These are phyloP conservation scores for Tillus elongatus DNA, from an alignment of 2,888 invertebrate species.

Conservation along the genomic window DNA sequence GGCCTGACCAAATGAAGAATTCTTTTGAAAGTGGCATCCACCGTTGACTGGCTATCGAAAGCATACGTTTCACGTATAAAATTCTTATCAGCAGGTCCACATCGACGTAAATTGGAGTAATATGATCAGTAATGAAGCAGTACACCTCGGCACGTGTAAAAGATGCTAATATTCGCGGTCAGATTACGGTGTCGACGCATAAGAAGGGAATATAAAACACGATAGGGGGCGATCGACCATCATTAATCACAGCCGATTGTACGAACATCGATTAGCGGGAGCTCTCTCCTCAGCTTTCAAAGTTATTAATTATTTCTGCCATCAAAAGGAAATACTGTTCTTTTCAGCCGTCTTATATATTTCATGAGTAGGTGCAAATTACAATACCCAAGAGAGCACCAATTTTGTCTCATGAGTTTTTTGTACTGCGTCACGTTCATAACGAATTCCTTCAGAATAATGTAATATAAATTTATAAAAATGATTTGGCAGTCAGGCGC, in stretches of 20 bases:
- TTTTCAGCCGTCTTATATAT: conserved; percentile 27
- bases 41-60: too few species aligned
- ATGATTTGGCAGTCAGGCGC: conserved; percentile 15
- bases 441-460: conserved; percentile 19
- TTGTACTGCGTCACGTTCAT: conserved; percentile 20
- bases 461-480: conserved; percentile 21
- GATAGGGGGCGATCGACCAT: conserved; percentile 15
- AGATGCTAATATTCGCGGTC: conserved; percentile 15
- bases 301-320: conserved; percentile 40
- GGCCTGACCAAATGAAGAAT: too few species aligned
- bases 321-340: conserved; percentile 31
- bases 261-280: conserved; percentile 37
- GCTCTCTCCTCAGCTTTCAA: conserved; percentile 24
- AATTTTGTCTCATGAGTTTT: conserved; percentile 29
- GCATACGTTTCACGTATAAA: too few species aligned
- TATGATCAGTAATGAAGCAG: conserved; percentile 8
- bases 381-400: conserved; percentile 29
- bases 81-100: too few species aligned
- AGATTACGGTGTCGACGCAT: conserved; percentile 18
- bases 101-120: too few species aligned
- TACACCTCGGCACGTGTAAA: conserved; percentile 19
- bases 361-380: conserved; percentile 33
- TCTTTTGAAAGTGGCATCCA: too few species aligned
- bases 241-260: conserved; percentile 39
- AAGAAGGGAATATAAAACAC: conserved; percentile 1